Base-by-base conservation (phyloP, 2,113 vertebrate species). In the Centropus bengalensis region DNA sequence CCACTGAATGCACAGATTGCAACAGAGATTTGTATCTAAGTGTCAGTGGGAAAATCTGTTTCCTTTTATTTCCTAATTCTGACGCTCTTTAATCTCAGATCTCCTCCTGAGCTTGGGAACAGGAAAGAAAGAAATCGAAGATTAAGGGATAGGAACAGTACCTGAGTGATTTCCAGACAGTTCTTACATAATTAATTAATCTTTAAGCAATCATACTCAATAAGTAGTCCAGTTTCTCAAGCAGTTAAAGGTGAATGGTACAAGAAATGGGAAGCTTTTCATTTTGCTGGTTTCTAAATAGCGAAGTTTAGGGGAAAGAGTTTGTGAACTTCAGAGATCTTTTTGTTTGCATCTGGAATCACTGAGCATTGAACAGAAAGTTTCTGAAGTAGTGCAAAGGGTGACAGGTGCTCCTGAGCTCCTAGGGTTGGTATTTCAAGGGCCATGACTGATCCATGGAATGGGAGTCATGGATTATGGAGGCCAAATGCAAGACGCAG, bases 361-460 rank as follows among this genome's bases (percentile, higher is more conserved):
- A 0, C n/a, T 10, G 10, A 32, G 60, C 27, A 33, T 78, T 0
- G 0, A 75, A 47, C 2, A 10, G 51, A 24, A 82, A 27, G 38
- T 66, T 74, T 85, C 82, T 51, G n/a, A 75, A 74, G 68, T 2
- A 1, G 15, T 67, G 44, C 56, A 49, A 66, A 22, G 33, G 12
- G 77, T 82, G 68, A 79, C 54, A 49, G 76, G 69, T 79, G 58
- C 44, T 86, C 32, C 81, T 23, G 33, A n/a, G 9, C 44, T 86
- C 67, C 63, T 44, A 36, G 63, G 44, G 63, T 40, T 83, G 54
- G n/a, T 3, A 1, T 76, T 86, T 68, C 75, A 9, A 88, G 49
- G 24, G 33, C 49, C 85, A 23, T 87, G 86, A 52, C 55, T 24
- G 69, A 82, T 64, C 71, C 68, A 75, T 58, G 66, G 32, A 93